Percentiles rank a stretch among this genome's conserved stretches.
These are phyloP conservation scores for Drosophila niveifrons DNA, from an alignment of 2,888 invertebrate genomes.

Conservation along the genomic window DNA sequence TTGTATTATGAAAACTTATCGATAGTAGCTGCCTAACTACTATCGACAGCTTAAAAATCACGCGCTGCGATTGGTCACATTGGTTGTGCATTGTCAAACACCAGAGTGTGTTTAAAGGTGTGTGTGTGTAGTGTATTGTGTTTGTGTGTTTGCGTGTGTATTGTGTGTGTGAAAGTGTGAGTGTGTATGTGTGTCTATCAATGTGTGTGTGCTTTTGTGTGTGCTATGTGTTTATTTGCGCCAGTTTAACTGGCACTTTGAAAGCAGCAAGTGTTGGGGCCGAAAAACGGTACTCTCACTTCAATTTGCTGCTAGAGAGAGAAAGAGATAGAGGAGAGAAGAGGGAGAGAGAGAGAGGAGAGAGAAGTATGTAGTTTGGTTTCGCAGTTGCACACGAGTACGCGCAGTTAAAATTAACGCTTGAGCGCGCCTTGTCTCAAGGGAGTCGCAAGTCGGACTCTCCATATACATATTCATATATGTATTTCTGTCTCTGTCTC, in stretches of 20 bases:
- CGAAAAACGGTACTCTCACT: conserved; percentile 56
- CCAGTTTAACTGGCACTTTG: conserved; percentile 54
- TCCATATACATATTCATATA: no score
- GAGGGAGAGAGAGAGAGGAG: no score
- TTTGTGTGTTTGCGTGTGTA: conserved; percentile 27
- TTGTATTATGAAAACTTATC: neutral
- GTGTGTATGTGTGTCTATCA: neutral
- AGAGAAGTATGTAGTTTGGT: conserved; percentile 5
- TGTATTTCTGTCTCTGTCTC: neutral
- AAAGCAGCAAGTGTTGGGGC: conserved; percentile 49
- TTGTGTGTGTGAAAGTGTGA: conserved; percentile 21
- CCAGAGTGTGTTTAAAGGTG: neutral
- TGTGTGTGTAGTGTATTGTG: conserved; percentile 11
- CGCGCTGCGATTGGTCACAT: conserved; percentile 18
- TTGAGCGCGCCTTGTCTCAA: conserved; percentile 51
- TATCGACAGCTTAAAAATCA: conserved; percentile 1
- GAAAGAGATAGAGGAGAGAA: no score
- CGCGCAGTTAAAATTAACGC: conserved; percentile 58
- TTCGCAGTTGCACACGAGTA: conserved; percentile 60
- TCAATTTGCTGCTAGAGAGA: conserved; percentile 29
- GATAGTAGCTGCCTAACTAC: neutral
- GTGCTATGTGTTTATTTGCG: conserved; percentile 34
- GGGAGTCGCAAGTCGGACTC: conserved; percentile 9
- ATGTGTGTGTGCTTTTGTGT: conserved; percentile 26
- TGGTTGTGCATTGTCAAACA: conserved; percentile 18